Percentiles rank a stretch among this genome's conserved stretches.
Conservation (phyloP, 2,888 invertebrate species). For the Apomyelois bistriatella region DNA sequence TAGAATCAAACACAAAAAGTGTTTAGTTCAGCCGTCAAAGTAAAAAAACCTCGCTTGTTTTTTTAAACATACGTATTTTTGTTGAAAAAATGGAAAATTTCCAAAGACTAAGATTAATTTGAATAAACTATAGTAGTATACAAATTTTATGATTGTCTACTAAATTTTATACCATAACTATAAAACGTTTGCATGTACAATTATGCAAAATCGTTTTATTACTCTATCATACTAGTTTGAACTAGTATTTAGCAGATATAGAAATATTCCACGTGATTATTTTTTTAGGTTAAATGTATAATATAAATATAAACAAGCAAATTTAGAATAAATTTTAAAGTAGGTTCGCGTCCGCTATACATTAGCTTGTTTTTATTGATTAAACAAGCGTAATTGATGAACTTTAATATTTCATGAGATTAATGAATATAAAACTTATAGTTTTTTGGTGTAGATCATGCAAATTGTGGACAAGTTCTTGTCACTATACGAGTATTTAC, state of each 20-base stretch:
- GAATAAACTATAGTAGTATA: not conserved
- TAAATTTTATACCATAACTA: not conserved
- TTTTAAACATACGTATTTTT: too few relatives aligned
- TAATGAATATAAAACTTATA: too few relatives aligned
- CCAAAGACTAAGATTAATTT: not conserved
- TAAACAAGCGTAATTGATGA: too few relatives aligned
- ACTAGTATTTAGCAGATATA: not conserved
- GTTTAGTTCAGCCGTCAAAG: too few relatives aligned
- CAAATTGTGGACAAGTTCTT: too few relatives aligned
- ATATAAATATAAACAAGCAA: not conserved
- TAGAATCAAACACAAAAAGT: too few relatives aligned
- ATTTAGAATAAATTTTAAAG: not conserved
- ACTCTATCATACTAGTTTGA: not conserved
- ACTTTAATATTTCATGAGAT: too few relatives aligned
- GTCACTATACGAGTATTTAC: too few relatives aligned
- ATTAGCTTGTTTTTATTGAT: too few relatives aligned
- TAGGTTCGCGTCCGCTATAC: not conserved
- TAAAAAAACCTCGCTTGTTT: too few relatives aligned
- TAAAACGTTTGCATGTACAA: conserved; percentile 1
- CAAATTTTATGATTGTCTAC: not conserved
- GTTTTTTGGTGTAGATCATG: too few relatives aligned
- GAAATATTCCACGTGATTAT: not conserved
- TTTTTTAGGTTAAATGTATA: not conserved
- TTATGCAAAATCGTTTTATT: conserved; percentile 1
- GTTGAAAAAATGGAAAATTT: not conserved